Evolutionary conservation across 2,797 vertebrate species (phyloP).

Genomic region (Manis javanica): DNA sequence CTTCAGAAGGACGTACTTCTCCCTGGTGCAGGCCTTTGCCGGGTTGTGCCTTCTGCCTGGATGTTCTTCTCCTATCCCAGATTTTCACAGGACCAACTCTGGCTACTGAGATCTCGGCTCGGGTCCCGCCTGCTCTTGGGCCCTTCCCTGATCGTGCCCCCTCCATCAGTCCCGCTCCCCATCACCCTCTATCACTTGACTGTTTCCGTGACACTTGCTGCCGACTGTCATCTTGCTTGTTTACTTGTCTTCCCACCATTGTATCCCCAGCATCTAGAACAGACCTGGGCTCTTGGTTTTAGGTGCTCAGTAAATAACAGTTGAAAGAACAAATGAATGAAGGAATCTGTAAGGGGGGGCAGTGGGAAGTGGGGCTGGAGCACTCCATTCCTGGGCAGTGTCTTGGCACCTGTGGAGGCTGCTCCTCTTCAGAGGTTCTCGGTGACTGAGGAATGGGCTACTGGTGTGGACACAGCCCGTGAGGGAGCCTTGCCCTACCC

Average conservation of each 20-base stretch:
- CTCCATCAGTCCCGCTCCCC: not conserved
- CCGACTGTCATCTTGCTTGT: not conserved
- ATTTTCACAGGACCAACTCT: not conserved
- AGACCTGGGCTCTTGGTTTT: not conserved
- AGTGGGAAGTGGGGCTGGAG: not conserved
- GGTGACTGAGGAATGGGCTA: not conserved
- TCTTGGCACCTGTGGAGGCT: not conserved
- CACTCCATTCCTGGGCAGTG: not conserved
- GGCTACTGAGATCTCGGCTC: not conserved
- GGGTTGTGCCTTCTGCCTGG: not conserved
- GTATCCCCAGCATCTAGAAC: not conserved
- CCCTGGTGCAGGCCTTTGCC: not conserved
- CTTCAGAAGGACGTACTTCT: not conserved
- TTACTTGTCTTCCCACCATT: not conserved
- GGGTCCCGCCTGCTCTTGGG: fast-evolving
- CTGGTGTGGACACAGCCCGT: fast-evolving
- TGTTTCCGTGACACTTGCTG: not conserved
- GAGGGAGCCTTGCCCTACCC: not conserved
- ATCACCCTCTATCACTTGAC: fast-evolving
- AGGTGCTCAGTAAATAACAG: not conserved
- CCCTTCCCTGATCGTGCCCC: fast-evolving
- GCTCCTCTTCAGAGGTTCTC: not conserved
- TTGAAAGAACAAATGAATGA: not conserved
- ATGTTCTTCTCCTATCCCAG: no score
- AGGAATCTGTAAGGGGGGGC: not conserved